Evolutionary conservation across 1,140 invertebrate genomes (phyloP).

Genomic region (Drosophila repletoides): DNA sequence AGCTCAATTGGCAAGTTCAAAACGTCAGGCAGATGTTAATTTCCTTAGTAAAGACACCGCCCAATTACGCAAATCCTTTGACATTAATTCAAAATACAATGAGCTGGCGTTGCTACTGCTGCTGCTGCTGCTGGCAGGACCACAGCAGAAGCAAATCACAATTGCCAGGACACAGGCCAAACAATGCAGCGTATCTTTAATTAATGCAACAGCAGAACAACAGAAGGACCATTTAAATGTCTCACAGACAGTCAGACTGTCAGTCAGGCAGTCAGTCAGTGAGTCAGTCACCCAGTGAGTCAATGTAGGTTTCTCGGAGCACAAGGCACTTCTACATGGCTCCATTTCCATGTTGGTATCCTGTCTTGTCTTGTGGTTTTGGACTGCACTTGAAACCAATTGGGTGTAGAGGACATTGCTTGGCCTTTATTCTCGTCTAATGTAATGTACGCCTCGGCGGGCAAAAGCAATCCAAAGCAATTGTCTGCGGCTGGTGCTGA

Average conservation of each 20-base stretch:
- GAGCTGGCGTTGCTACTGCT: not conserved
- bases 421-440: conserved; percentile 46
- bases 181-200: conserved; percentile 62
- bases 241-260: conserved; percentile 19
- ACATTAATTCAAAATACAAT: conserved; percentile 58
- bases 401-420: not conserved
- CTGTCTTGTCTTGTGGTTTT: conserved; percentile 51
- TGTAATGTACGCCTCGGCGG: conserved; percentile 60
- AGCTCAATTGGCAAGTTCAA: not conserved
- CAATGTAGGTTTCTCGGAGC: conserved; percentile 7
- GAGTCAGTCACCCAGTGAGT: conserved; percentile 8
- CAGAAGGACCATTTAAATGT: conserved; percentile 49
- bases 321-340: conserved; percentile 1
- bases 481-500: conserved; percentile 41
- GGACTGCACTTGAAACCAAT: conserved; percentile 55
- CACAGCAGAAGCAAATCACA: conserved; percentile 3
- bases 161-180: conserved; percentile 12
- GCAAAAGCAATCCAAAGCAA: conserved; percentile 49
- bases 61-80: conserved; percentile 56
- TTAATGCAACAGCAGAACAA: conserved; percentile 47
- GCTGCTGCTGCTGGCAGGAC: conserved; percentile 2
- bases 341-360: not conserved
- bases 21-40: conserved; percentile 31
- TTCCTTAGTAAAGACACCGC: conserved; percentile 15
- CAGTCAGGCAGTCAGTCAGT: conserved; percentile 8